These are phyloP conservation scores for Tetraneura akinire DNA, from an alignment of 1,140 invertebrate species.

Conservation along the genomic window DNA sequence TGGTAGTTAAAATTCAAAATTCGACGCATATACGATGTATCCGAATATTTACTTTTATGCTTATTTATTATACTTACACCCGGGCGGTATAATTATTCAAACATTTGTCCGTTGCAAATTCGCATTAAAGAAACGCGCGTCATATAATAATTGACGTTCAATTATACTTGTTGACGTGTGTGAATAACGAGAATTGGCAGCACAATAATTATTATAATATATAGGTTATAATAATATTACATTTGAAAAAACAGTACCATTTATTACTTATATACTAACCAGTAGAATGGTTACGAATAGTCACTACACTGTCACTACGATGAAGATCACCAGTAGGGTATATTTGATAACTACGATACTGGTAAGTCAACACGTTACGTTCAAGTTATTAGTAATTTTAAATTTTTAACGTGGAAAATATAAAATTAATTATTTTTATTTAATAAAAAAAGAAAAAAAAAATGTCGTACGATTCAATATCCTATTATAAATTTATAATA, in stretches of 20 bases:
- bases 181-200: too few species aligned
- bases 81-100: too few species aligned
- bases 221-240: too few species aligned
- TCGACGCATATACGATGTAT: background rate
- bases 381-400: too few species aligned
- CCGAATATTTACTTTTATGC: background rate
- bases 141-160: background rate
- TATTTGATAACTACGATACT: background rate
- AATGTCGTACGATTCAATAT: too few species aligned
- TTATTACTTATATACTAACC: too few species aligned
- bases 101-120: background rate
- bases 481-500: too few species aligned
- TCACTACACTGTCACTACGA: background rate
- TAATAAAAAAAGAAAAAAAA: too few species aligned
- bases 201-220: too few species aligned
- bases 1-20: slow-evolving; percentile 8
- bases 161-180: slow-evolving; percentile 15
- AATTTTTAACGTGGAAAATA: too few species aligned
- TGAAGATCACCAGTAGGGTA: background rate
- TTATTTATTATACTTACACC: background rate
- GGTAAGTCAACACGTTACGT: background rate
- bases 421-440: too few species aligned
- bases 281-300: too few species aligned
- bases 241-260: background rate
- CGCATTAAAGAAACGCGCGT: background rate